phyloP scores from a whole-genome alignment of 2,113 vertebrate species.

The Mormyrus lacerda region DNA sequence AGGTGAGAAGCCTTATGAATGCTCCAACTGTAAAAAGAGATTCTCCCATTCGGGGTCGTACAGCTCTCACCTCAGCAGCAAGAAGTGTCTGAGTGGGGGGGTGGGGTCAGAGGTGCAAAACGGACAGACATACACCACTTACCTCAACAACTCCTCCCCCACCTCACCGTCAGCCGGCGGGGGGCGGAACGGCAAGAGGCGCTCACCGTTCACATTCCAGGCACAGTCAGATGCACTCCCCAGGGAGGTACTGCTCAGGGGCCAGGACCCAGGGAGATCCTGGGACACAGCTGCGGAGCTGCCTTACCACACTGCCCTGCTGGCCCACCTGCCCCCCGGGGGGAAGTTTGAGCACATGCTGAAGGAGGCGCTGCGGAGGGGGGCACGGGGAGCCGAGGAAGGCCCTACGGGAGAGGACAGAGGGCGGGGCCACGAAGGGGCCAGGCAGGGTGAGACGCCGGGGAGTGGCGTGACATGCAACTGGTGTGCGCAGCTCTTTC shows the following conservation, averaged over 20 bases:
- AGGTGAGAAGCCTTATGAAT: conserved; percentile 76
- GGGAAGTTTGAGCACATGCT: conserved; percentile 61
- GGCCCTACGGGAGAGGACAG: conserved; percentile 18
- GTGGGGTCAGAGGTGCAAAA: conserved; percentile 40
- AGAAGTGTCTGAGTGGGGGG: conserved; percentile 61
- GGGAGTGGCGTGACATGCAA: conserved; percentile 44
- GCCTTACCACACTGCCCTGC: conserved; percentile 41
- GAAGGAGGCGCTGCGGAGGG: conserved; percentile 58
- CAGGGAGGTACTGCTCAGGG: conserved; percentile 27
- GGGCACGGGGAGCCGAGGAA: conserved; percentile 40
- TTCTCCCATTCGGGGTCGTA: conserved; percentile 76
- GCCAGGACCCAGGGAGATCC: conserved; percentile 33
- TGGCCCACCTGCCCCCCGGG: conserved; percentile 54
- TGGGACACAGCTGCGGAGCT: conserved; percentile 52
- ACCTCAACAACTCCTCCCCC: conserved; percentile 45
- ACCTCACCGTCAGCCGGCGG: conserved; percentile 49
- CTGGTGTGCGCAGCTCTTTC: conserved; percentile 60
- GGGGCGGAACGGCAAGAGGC: conserved; percentile 45
- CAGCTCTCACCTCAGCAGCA: conserved; percentile 74
- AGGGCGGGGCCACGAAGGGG: neutral
- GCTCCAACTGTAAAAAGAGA: conserved; percentile 70
- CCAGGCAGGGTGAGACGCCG: conserved; percentile 27
- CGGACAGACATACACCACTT: conserved; percentile 46
- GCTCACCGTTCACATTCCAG: conserved; percentile 36
- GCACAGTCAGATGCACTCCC: conserved; percentile 27